phyloP scores from a whole-genome alignment of 2,113 vertebrate genomes.

The Pelecanoides urinatrix region DNA sequence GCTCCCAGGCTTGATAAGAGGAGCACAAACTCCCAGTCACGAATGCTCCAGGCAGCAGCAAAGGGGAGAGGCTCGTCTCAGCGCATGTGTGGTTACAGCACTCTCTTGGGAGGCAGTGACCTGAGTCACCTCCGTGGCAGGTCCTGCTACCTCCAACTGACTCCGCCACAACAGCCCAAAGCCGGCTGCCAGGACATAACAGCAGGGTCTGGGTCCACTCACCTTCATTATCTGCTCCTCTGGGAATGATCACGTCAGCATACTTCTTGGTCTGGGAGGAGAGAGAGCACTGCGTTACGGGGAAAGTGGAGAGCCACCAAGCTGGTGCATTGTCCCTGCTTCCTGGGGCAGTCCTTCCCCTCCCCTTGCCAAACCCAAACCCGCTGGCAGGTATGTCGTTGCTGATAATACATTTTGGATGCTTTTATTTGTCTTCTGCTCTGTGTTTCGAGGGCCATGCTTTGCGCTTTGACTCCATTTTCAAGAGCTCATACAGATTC shows the following conservation, averaged over 20 bases:
- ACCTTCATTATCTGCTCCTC: constrained; percentile 96
- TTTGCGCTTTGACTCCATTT: background rate
- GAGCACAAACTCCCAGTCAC: background rate
- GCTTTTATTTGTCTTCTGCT: background rate
- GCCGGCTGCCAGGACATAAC: background rate
- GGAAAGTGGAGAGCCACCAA: background rate
- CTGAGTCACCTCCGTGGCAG: background rate
- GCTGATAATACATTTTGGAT: background rate
- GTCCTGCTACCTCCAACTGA: background rate
- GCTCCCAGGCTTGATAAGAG: background rate
- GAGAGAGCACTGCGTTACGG: background rate
- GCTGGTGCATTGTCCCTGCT: background rate
- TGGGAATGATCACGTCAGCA: constrained; percentile 96
- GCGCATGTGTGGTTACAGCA: background rate
- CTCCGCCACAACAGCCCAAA: background rate
- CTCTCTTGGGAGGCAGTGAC: fast-evolving
- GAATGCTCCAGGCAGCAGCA: background rate
- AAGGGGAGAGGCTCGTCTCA: background rate
- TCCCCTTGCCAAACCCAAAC: background rate
- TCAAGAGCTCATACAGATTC: background rate
- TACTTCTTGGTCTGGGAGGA: constrained; percentile 94
- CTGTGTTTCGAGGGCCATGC: background rate
- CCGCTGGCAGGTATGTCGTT: background rate
- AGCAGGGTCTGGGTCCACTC: constrained; percentile 36
- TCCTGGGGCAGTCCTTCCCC: background rate